These are phyloP conservation scores for Zaprionus ornatus DNA, from an alignment of 1,140 invertebrate species.

Conservation along the genomic window DNA sequence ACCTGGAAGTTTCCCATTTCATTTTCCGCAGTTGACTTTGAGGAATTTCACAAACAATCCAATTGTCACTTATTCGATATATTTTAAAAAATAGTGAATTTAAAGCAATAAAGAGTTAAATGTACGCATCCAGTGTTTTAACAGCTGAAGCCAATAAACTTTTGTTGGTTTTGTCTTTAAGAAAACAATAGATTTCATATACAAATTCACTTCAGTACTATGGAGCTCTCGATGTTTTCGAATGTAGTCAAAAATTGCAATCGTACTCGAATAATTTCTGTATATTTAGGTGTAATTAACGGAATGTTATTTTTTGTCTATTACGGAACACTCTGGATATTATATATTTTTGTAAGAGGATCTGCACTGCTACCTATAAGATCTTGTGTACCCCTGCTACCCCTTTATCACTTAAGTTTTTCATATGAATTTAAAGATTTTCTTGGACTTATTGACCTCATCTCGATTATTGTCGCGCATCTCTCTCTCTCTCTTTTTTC, in stretches of 20 bases:
- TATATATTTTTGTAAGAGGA: no score
- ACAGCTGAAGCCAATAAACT: constrained; percentile 10
- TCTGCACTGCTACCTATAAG: no score
- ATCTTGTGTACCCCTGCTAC: no score
- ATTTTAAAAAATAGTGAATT: no score
- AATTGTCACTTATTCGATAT: no score
- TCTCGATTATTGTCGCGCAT: constrained; percentile 23
- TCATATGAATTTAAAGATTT: no score
- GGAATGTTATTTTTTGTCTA: not conserved
- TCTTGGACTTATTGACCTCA: no score
- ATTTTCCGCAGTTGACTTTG: not conserved
- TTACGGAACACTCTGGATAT: no score
- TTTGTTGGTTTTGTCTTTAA: not conserved
- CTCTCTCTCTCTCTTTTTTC: constrained; percentile 25
- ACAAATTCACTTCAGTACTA: not conserved
- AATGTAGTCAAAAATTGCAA: no score
- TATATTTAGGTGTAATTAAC: not conserved
- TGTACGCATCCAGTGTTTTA: not conserved
- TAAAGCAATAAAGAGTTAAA: not conserved
- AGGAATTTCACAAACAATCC: not conserved
- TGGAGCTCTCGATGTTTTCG: no score
- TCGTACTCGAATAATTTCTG: not conserved
- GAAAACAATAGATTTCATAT: not conserved
- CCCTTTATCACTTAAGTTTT: no score
- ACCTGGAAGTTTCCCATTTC: not conserved